Conservation (phyloP, 2,888 invertebrate species). For the Choristoneura rosaceana region DNA sequence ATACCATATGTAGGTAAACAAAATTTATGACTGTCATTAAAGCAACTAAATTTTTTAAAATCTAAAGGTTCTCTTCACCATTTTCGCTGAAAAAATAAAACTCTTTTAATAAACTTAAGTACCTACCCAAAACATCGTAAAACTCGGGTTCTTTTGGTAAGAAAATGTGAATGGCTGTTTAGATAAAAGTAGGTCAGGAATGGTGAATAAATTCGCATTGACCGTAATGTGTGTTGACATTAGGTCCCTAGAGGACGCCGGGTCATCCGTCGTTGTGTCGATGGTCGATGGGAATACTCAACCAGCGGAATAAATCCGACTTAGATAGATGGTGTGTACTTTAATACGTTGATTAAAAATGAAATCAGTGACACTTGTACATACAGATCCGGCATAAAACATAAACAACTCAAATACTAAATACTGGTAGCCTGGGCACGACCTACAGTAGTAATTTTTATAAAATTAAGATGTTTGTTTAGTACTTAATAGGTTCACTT, state of each 20-base stretch:
- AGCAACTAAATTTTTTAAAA: not conserved
- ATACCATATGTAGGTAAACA: not conserved
- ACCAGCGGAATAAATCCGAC: slow-evolving; percentile 38
- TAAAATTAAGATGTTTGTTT: too few species aligned
- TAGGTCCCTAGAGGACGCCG: slow-evolving; percentile 47
- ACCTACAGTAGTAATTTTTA: too few species aligned
- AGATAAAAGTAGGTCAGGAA: slow-evolving; percentile 65
- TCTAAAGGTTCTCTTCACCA: not conserved
- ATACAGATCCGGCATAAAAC: too few species aligned
- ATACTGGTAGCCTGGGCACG: too few species aligned
- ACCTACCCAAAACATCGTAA: slow-evolving; percentile 19
- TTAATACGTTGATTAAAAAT: not conserved
- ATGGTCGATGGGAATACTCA: slow-evolving; percentile 50
- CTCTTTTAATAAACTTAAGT: slow-evolving; percentile 32
- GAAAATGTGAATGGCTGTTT: slow-evolving; percentile 60
- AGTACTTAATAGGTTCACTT: too few species aligned
- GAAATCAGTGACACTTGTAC: too few species aligned
- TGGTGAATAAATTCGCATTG: slow-evolving; percentile 70
- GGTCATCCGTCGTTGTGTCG: slow-evolving; percentile 45
- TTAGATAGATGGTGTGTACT: slow-evolving; percentile 20
- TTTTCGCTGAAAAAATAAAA: slow-evolving; percentile 11
- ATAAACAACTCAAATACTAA: too few species aligned
- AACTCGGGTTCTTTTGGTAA: slow-evolving; percentile 39
- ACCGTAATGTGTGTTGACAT: slow-evolving; percentile 66
- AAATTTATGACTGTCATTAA: slow-evolving; percentile 1